These are phyloP conservation scores for Oncorhynchus kisutch DNA, from an alignment of 2,113 vertebrate species.

Conservation along the genomic window DNA sequence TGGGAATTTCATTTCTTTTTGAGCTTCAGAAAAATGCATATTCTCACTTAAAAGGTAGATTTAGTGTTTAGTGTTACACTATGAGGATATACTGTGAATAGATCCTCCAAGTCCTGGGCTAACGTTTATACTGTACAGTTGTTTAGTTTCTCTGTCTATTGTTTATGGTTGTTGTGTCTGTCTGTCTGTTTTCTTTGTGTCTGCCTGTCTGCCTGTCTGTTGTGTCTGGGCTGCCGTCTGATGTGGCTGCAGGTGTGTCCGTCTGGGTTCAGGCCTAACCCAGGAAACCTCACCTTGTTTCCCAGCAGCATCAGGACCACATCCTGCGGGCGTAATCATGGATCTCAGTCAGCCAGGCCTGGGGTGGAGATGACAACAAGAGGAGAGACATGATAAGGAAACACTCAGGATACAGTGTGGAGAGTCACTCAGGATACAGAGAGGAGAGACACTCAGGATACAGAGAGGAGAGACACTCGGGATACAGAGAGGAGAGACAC, in stretches of 20 bases:
- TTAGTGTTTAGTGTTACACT: too few species aligned
- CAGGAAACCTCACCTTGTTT: constrained; percentile 83
- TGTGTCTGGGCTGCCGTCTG: not conserved
- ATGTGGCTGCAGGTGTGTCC: not conserved
- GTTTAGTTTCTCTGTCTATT: too few species aligned
- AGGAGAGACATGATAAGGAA: not conserved
- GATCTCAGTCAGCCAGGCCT: constrained; percentile 95
- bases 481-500: too few species aligned
- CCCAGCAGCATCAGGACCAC: constrained; percentile 93
- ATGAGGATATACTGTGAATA: too few species aligned
- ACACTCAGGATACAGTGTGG: not conserved
- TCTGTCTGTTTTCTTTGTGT: not conserved
- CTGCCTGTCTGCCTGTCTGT: not conserved
- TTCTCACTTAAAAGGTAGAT: too few species aligned
- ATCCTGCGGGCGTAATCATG: constrained; percentile 84
- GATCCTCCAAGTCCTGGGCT: too few species aligned
- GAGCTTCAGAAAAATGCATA: too few species aligned
- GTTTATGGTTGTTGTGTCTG: not conserved
- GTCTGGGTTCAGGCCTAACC: constrained; percentile 14
- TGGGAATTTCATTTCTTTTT: too few species aligned
- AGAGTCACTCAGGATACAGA: not conserved
- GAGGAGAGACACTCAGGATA: too few species aligned
- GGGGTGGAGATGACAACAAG: constrained; percentile 18
- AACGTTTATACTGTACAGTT: too few species aligned
- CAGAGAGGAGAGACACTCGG: too few species aligned